Evolutionary conservation across 2,113 vertebrate genomes (phyloP).

Genomic region (Passer montanus): DNA sequence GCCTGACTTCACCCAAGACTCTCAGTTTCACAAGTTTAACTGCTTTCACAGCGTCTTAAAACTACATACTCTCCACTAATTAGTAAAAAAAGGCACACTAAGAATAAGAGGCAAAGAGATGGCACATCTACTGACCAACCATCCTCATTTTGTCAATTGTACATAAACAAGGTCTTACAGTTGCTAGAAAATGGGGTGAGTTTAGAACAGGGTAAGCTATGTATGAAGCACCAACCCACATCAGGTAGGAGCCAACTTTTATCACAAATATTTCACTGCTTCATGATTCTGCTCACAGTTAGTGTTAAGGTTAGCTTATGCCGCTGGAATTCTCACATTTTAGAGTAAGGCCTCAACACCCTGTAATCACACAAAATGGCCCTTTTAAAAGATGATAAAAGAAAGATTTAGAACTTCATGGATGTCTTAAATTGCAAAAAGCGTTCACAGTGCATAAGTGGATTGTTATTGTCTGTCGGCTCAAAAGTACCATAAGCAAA

Average conservation of each 20-base stretch:
- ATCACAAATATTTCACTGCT: not conserved
- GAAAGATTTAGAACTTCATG: not conserved
- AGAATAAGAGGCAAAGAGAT: not conserved
- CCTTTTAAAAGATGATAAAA: not conserved
- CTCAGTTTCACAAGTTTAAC: not conserved
- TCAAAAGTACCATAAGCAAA: not conserved
- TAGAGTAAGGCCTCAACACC: not conserved
- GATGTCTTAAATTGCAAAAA: not conserved
- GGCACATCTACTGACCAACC: not conserved
- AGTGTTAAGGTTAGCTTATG: not conserved
- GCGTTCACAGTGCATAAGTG: not conserved
- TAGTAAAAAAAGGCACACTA: not conserved
- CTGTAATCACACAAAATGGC: not conserved
- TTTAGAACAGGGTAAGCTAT: accelerated
- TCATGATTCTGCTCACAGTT: not conserved
- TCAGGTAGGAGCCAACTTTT: not conserved
- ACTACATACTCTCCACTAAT: not conserved
- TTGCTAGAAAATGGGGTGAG: not conserved
- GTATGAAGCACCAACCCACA: not conserved
- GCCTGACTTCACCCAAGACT: not conserved
- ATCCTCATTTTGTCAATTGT: not conserved
- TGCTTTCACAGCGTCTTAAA: not conserved
- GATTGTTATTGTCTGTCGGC: not conserved
- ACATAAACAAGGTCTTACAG: not conserved
- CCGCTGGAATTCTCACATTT: not conserved